Conservation (phyloP, 2,888 invertebrate genomes). For the Hyalella azteca region DNA sequence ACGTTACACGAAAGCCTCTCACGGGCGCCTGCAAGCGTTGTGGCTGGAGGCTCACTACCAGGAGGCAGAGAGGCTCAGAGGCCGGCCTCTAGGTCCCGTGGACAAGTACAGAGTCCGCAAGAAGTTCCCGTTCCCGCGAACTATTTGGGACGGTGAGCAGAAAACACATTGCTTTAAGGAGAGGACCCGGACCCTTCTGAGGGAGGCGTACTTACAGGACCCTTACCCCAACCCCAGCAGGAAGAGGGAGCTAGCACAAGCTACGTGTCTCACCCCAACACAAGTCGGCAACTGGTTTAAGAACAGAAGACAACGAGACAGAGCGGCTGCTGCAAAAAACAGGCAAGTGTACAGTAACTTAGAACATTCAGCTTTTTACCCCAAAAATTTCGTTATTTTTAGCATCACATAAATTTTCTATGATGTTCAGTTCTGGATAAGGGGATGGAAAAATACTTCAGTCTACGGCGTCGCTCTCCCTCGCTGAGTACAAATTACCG, state of each 20-base stretch:
- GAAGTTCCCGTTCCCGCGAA: slow-evolving; percentile 89
- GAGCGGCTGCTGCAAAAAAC: slow-evolving; percentile 94
- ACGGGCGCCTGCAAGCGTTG: slow-evolving; percentile 86
- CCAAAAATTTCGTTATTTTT: too few species aligned
- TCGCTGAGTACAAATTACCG: too few species aligned
- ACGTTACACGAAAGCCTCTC: slow-evolving; percentile 86
- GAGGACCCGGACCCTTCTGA: slow-evolving; percentile 87
- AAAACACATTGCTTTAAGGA: slow-evolving; percentile 97
- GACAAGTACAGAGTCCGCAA: slow-evolving; percentile 92
- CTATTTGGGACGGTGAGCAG: slow-evolving; percentile 95
- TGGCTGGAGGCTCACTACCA: slow-evolving; percentile 94
- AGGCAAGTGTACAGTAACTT: slow-evolving; percentile 70
- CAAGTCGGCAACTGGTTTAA: slow-evolving; percentile 96
- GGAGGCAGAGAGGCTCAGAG: slow-evolving; percentile 88
- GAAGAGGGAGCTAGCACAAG: slow-evolving; percentile 87
- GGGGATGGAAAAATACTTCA: too few species aligned
- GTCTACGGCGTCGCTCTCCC: too few species aligned
- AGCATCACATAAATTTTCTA: too few species aligned
- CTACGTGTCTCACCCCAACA: slow-evolving; percentile 89
- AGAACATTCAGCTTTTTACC: neutral
- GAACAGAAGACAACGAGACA: slow-evolving; percentile 83
- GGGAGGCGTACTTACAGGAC: slow-evolving; percentile 98
- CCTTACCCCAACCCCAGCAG: slow-evolving; percentile 95
- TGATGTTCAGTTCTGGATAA: too few species aligned
- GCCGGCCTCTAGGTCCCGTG: slow-evolving; percentile 88